Percentiles rank a stretch among this genome's conserved stretches.
These are phyloP conservation scores for Menura novaehollandiae DNA, from an alignment of 2,113 vertebrate species.

Conservation along the genomic window DNA sequence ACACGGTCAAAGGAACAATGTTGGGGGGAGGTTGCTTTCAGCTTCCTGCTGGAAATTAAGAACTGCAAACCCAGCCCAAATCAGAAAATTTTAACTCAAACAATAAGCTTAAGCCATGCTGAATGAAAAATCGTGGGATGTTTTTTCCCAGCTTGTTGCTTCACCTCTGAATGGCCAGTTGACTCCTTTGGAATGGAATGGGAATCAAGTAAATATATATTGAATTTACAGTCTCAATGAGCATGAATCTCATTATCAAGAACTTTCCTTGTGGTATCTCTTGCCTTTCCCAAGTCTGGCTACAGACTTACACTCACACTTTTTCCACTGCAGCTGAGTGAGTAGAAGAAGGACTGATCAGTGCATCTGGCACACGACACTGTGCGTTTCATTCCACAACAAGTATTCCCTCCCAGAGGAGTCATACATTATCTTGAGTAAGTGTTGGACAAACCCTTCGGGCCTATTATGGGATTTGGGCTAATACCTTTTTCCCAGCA, in stretches of 20 bases:
- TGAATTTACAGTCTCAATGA: not conserved
- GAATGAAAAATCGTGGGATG: not conserved
- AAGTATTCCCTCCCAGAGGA: not conserved
- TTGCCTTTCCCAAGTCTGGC: not conserved
- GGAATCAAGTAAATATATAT: not conserved
- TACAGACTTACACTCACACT: rapidly evolving
- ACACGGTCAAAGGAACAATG: not conserved
- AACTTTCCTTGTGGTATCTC: not conserved
- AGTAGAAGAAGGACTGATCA: not conserved
- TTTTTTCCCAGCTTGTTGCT: not conserved
- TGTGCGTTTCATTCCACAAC: not conserved
- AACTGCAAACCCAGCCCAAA: not conserved
- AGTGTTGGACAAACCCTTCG: not conserved
- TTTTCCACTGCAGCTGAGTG: not conserved
- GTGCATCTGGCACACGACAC: not conserved
- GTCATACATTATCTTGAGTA: not conserved
- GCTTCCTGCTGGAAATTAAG: not conserved
- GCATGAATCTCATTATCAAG: not conserved
- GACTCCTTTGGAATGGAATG: not conserved
- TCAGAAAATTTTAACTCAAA: not conserved
- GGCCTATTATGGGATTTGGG: not conserved
- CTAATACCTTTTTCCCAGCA: not conserved
- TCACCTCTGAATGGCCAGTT: not conserved
- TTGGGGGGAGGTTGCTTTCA: not conserved
- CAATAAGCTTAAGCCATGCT: not conserved